Base-by-base conservation (phyloP, 2,797 vertebrate species). In the Hapalemur alaotrensis region DNA sequence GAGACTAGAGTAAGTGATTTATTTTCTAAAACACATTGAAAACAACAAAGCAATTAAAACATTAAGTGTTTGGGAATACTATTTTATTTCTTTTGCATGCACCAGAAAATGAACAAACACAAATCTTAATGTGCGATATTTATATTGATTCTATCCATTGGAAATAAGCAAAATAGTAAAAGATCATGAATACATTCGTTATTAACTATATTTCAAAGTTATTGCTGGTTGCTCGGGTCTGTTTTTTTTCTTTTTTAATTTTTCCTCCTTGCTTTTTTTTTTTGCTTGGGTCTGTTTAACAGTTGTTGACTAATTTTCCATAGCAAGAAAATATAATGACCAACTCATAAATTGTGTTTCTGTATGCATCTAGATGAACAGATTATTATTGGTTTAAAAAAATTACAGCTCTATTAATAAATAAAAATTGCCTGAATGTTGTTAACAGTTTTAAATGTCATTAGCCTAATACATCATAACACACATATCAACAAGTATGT, bases 81-180 rank as follows among this genome's bases (percentile, higher is more conserved):
- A 22, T 82, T 85, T 94, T 85, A 79, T 95, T 93, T 93, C 82
- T 90, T 92, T 83, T 76, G 75, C 41, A 73, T 14, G 46, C 38
- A 65, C 59, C 15, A 63, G 84, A 92, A 84, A 85, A 95, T 76
- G 90, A 95, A 63, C 41, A 84, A 87, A 87, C 46, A 95, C 70
- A 95, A 95, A 95, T 90, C 92, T 95, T 90, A 72, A 87, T 17
- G 46, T 76, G 18, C 54, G 73, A 63, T n/a, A 38, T 79, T 94
- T 95, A 96, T 82, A 69, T 67, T 91, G 89, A 94, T 57, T 94
- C 76, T 93, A 48, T 95, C 80, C 80, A n/a, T 72, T 94, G 80
- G 48, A 96, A 97, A 92, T 67, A 73, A 96, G 43, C 50, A 89
- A 95, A 90, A 84, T n/a, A 78, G 59, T 70, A 59, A 86, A 91